Base-by-base conservation (phyloP, 1,140 invertebrate genomes). In the Archivesica marissinica region DNA sequence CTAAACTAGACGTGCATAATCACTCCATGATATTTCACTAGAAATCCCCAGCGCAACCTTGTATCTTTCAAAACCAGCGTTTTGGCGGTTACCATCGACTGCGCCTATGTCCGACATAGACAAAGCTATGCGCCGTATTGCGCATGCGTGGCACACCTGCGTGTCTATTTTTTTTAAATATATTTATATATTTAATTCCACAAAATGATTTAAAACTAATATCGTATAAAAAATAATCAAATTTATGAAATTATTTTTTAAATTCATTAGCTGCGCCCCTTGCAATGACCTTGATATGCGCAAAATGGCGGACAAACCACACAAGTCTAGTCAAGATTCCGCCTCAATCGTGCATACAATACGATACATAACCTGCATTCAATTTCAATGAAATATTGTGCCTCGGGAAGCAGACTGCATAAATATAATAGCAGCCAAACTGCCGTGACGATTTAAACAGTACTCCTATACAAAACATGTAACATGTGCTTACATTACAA, bases 81-180 rank as follows among this genome's bases (percentile, higher is more conserved):
- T 79, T 79, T 79, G 56, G 56, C 77, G 56, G 77, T 66, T 66
- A 79, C 38, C 35, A 50, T 64, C 41, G 61, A 79, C 38, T 50
- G 77, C 77, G 77, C 56, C 47, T 79, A 79, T 79, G 77, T 79
- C 77, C 33, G 44, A 79, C 77, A 79, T 79, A 79, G 61, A 47
- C 77, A 79, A 79, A 50, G 59, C 35, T 64, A 79, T 44, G 77
- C 59, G 61, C 38, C 4, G 17, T 30, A 25, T 41, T 61, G 77
- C 77, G 77, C 77, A 79, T 79, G 77, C 77, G 77, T 61, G 41
- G 33, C 54, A 44, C 41, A 72, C 44, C 68, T 72, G 20, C 38
- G 13, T 64, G 30, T 33, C 33, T 20, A 35, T 64, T 35, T 64
- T 64, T 35, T 35, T 15, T 25, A 2, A 17, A 17, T 35, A 35